Evolutionary conservation across 2,888 invertebrate genomes (phyloP).

Genomic region (Parnassius orleans): DNA sequence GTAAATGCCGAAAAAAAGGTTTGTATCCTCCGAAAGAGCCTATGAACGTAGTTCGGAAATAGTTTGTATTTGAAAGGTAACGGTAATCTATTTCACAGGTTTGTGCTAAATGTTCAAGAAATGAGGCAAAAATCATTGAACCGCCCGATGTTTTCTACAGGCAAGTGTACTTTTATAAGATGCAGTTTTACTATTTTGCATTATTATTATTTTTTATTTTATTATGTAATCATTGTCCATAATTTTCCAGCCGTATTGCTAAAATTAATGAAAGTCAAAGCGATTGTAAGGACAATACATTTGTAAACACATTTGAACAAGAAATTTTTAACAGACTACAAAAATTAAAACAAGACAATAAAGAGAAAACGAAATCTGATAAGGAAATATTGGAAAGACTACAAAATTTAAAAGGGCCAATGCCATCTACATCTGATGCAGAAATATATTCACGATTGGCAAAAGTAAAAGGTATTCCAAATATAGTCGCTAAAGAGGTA

Average conservation of each 20-base stretch:
- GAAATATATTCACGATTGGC: constrained; percentile 85
- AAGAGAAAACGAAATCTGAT: constrained; percentile 39
- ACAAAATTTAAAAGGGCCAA: constrained; percentile 55
- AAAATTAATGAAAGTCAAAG: constrained; percentile 31
- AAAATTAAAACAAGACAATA: constrained; percentile 83
- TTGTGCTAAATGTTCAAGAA: constrained; percentile 60
- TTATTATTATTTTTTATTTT: no score
- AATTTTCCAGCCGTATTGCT: constrained; percentile 40
- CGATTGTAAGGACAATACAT: constrained; percentile 27
- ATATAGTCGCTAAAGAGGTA: constrained; percentile 48
- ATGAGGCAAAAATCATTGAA: constrained; percentile 37
- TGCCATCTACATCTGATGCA: constrained; percentile 78
- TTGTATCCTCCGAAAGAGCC: not conserved
- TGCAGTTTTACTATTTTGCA: not conserved
- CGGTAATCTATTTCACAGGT: constrained; percentile 47
- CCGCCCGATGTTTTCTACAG: constrained; percentile 82
- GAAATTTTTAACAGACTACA: constrained; percentile 84
- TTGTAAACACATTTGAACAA: constrained; percentile 75
- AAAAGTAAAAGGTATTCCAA: constrained; percentile 83
- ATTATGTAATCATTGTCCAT: not conserved
- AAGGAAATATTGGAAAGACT: constrained; percentile 55
- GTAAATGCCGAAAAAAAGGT: constrained; percentile 84
- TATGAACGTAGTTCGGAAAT: not conserved
- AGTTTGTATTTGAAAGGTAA: not conserved
- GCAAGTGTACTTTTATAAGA: constrained; percentile 51